Percentiles rank a stretch among this genome's conserved stretches.
Conservation (phyloP, 2,797 vertebrate genomes). For the Neosilurus mollespiculum region DNA sequence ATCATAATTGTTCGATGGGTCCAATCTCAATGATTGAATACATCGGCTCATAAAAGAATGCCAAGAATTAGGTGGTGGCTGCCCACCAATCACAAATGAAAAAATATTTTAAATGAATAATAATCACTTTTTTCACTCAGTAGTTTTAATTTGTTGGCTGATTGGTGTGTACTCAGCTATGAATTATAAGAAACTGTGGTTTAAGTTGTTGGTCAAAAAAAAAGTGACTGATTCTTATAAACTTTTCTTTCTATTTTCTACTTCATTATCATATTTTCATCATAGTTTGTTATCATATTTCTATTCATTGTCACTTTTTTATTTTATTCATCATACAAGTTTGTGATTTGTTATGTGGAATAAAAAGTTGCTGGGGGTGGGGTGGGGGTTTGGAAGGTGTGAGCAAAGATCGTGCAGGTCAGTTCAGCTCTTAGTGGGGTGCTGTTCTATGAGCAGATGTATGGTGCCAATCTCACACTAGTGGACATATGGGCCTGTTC, state of each 20-base stretch:
- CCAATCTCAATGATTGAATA: too few species aligned
- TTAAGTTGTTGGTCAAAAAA: background rate
- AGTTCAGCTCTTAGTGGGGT: slow-evolving; percentile 48
- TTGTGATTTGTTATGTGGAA: background rate
- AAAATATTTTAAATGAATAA: too few species aligned
- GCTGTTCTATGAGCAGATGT: slow-evolving; percentile 57
- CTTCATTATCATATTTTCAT: background rate
- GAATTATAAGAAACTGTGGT: too few species aligned
- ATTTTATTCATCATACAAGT: background rate
- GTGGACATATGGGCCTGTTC: slow-evolving; percentile 64
- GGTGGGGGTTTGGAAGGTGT: background rate
- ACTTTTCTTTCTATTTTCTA: background rate
- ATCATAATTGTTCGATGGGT: too few species aligned
- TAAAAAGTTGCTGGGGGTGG: background rate
- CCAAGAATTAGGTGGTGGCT: too few species aligned
- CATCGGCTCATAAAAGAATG: too few species aligned
- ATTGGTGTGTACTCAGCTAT: too few species aligned
- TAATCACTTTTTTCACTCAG: too few species aligned
- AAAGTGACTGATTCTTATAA: background rate
- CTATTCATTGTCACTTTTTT: background rate
- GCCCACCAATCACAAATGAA: too few species aligned
- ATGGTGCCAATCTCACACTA: slow-evolving; percentile 53
- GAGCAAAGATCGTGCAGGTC: slow-evolving; percentile 45
- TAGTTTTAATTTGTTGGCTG: too few species aligned
- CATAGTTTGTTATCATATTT: background rate